Evolutionary conservation across 2,113 vertebrate genomes (phyloP).

Genomic region (Xyliphius kryptos): DNA sequence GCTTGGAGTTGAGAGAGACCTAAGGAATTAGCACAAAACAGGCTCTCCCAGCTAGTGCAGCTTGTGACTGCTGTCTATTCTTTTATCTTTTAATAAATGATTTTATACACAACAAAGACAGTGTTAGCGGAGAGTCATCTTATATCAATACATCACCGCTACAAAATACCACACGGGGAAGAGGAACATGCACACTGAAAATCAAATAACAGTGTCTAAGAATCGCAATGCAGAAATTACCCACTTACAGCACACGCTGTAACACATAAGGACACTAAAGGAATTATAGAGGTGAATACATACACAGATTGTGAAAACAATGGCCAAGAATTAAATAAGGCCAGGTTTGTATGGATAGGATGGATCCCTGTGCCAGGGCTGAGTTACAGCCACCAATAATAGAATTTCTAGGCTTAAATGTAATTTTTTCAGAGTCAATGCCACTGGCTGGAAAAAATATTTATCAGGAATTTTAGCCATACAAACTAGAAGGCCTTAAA

Average conservation of each 20-base stretch:
- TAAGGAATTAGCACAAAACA: no score
- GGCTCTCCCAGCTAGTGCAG: no score
- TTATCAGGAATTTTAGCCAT: constrained; percentile 62
- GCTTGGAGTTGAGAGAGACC: no score
- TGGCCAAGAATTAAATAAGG: constrained; percentile 42
- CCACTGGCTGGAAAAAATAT: constrained; percentile 58
- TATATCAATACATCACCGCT: no score
- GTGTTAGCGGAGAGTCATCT: no score
- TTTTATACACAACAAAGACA: no score
- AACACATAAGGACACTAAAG: no score
- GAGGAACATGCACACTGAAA: neutral
- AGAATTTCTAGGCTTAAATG: constrained; percentile 62
- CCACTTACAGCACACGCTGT: constrained; percentile 4
- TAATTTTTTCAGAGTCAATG: constrained; percentile 54
- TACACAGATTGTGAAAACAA: constrained; percentile 26
- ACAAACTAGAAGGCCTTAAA: constrained; percentile 57
- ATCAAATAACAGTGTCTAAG: constrained; percentile 13
- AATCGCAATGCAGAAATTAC: constrained; percentile 6
- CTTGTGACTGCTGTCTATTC: no score
- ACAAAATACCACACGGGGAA: no score
- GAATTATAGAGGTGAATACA: no score
- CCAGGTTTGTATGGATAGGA: constrained; percentile 30
- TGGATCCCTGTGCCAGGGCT: constrained; percentile 39
- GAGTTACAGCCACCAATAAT: constrained; percentile 57
- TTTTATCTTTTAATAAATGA: no score